Conservation (phyloP, 2,797 vertebrate genomes). For the Typhlichthys eigenmanni region DNA sequence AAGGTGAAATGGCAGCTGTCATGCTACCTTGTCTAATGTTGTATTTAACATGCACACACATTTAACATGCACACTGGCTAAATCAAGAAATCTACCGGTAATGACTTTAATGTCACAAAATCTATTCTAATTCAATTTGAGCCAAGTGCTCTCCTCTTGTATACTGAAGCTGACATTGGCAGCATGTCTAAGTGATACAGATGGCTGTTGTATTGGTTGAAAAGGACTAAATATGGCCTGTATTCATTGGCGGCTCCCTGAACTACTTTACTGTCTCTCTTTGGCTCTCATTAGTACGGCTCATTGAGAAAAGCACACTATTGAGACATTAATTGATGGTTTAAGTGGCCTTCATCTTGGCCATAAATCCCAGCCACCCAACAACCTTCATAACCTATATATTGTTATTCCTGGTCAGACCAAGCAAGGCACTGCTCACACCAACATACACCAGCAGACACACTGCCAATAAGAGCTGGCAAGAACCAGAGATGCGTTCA, state of each 20-base stretch:
- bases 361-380: slow-evolving; percentile 2
- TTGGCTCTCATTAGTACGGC: neutral
- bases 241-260: slow-evolving; percentile 1
- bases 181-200: slow-evolving; percentile 47
- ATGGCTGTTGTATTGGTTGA: slow-evolving; percentile 54
- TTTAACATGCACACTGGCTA: neutral
- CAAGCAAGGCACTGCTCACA: slow-evolving; percentile 10
- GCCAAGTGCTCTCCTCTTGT: slow-evolving; percentile 33
- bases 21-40: neutral
- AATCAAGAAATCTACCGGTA: neutral
- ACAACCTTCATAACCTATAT: slow-evolving; percentile 1
- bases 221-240: slow-evolving; percentile 3
- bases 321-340: neutral
- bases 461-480: slow-evolving; percentile 4
- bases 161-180: slow-evolving; percentile 52
- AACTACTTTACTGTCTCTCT: slow-evolving; percentile 2
- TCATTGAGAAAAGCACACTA: slow-evolving; percentile 5
- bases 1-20: neutral
- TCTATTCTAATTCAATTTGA: slow-evolving; percentile 54
- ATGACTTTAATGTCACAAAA: slow-evolving; percentile 43
- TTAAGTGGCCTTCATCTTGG: slow-evolving; percentile 4
- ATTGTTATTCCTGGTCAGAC: neutral
- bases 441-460: slow-evolving; percentile 21
- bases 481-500: neutral
- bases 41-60: neutral